Base-by-base conservation (phyloP, 2,888 invertebrate genomes). In the Plebejus argus region DNA sequence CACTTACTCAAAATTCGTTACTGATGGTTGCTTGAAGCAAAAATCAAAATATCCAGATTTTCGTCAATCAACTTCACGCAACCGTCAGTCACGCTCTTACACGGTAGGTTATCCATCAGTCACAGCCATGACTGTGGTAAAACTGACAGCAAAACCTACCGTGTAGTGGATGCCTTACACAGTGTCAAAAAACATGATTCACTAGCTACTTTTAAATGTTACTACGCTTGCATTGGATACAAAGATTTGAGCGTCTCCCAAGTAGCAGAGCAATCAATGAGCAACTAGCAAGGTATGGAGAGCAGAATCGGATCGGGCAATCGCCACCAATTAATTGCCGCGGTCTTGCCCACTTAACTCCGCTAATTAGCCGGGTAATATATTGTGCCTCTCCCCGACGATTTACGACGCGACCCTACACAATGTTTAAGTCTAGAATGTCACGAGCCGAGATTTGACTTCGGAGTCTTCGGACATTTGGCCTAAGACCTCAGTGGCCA, bases 281-380 rank as follows among this genome's bases (percentile, higher is more conserved):
- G 66, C 28, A 66, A 66, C 28, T 28, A 66, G 66, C 28, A 33
- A 66, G 4, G 23, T 23, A 66, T 33, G 66, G 28, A 18, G 18
- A 53, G 53, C 53, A 53, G 53, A 53, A 53, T 23, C 28, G 28
- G 66, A 66, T 66, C 66, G 28, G 23, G 28, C 66, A 20, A 66
- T 66, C 28, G 66, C 28, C 28, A 33, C 15, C 28, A 66, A 66
- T 66, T 66, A 66, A 66, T 28, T 28, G 18, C 66, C 28, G 66
- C 66, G 66, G 28, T 28, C 66, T 66, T 66, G 66, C 66, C 33
- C 66, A 66, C 66, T 66, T 66, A 66, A 66, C 66, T 66, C 6
- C 10, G 66, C 76, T 76, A 76, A 76, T 76, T 76, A 76, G 70
- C 66, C 28, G 18, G 45, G 76, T 28, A 66, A 66, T 66, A 66